These are phyloP conservation scores for Clarias macrocephalus DNA, from an alignment of 2,113 vertebrate genomes.

Conservation along the genomic window DNA sequence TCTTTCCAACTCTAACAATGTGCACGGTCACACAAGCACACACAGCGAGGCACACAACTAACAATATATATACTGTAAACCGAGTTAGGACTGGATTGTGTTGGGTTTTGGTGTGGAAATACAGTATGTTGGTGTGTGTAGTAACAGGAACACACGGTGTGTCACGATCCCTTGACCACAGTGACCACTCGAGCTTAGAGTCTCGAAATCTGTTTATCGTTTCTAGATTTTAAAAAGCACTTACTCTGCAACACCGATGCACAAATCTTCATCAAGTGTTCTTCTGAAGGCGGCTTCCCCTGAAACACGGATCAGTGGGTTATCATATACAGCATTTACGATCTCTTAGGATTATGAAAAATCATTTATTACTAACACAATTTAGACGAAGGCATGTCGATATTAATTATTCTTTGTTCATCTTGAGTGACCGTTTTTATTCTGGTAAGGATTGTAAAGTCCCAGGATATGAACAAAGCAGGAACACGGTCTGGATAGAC, in stretches of 20 bases:
- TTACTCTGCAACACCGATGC: conserved; percentile 56
- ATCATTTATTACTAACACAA: background rate
- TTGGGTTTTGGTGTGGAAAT: background rate
- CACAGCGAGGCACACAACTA: background rate
- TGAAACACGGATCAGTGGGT: conserved; percentile 38
- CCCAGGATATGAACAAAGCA: background rate
- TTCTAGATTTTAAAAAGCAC: background rate
- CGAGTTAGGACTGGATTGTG: background rate
- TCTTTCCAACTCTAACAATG: background rate
- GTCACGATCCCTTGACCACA: background rate
- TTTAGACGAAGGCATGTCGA: background rate
- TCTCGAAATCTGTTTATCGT: background rate
- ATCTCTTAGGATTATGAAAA: background rate
- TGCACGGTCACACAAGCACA: background rate
- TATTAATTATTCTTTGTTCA: background rate
- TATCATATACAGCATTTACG: background rate
- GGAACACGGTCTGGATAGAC: background rate
- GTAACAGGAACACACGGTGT: background rate
- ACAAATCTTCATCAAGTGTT: conserved; percentile 58
- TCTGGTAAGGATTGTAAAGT: background rate
- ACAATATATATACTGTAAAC: too few relatives aligned
- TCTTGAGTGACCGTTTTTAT: background rate
- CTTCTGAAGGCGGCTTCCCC: conserved; percentile 59
- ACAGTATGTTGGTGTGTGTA: background rate
- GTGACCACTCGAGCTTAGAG: background rate